Base-by-base conservation (phyloP, 2,797 vertebrate species). In the Etheostoma perlongum region DNA sequence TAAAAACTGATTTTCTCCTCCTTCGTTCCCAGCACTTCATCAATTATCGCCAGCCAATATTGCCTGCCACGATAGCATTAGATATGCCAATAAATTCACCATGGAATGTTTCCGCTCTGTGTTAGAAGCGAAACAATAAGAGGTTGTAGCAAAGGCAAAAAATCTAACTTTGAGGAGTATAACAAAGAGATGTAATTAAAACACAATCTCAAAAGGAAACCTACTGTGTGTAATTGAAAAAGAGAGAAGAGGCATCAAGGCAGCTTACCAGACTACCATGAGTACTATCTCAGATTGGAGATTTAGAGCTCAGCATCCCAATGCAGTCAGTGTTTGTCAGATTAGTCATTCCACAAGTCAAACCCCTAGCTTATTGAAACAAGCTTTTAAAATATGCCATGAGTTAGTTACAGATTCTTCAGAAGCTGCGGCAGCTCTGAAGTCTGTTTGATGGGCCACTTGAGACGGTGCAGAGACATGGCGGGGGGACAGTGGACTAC, bases 41-140 rank as follows among this genome's bases (percentile, higher is more conserved):
- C 91, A 94, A 90, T 92, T 91, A 93, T 93, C 89, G 90, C 68
- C 81, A 82, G 81, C 83, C 87, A 90, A 92, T 90, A 92, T 81
- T 91, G 88, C 69, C 79, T 74, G 80, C 78, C 77, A 86, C 67
- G 27, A 78, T 76, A 68, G 64, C 65, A 72, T 91, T 88, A 83
- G 89, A 88, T 86, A 85, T 86, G 90, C 84, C 84, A 84, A 88
- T 90, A 81, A 81, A 80, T 80, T 77, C 81, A 74, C 76, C 23
- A 15, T 72, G 55, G 59, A 81, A 85, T 71, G 69, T 79, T 85
- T 88, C 82, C 68, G 3, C 47, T 73, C 51, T 46, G 62, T 27
- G 42, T 80, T 66, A 52, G 19, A 53, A 44, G 11, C 46, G 61
- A 87, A 88, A 84, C 74, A 80, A 79, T 77, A 11, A 25, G 15